phyloP scores from a whole-genome alignment of 1,140 invertebrate species.

The Zaprionus vittiger region DNA sequence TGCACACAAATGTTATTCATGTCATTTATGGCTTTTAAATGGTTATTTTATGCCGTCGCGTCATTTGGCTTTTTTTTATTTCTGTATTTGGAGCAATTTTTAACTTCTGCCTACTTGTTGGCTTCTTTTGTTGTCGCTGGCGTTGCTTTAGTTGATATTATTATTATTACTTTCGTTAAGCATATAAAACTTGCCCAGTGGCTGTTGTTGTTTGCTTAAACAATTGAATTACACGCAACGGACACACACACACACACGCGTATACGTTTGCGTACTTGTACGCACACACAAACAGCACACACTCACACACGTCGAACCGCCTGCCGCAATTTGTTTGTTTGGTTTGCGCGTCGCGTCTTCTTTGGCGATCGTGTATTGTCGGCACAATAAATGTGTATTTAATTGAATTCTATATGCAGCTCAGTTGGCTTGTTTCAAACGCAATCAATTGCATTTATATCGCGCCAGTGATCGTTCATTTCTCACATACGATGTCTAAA shows the following conservation, averaged over 20 bases:
- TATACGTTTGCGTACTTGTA: not conserved
- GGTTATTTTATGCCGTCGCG: conserved; percentile 8
- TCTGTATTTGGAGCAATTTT: not conserved
- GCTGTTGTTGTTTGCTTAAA: conserved; percentile 54
- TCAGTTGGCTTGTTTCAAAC: not conserved
- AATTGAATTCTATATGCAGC: conserved; percentile 12
- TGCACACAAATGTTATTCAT: conserved; percentile 2
- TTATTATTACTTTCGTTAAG: conserved; percentile 27
- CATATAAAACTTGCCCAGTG: conserved; percentile 34
- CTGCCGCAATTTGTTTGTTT: conserved; percentile 53
- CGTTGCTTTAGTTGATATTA: conserved; percentile 11
- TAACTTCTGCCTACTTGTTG: not conserved
- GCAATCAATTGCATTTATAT: conserved; percentile 34
- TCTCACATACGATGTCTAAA: conserved; percentile 35
- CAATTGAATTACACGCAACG: conserved; percentile 57
- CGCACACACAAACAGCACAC: conserved; percentile 5
- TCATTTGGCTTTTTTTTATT: conserved; percentile 12
- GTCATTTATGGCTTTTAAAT: conserved; percentile 14
- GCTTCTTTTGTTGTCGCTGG: not conserved
- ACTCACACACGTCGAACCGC: conserved; percentile 30
- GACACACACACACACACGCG: conserved; percentile 20
- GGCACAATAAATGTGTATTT: conserved; percentile 27
- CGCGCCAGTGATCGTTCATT: conserved; percentile 18
- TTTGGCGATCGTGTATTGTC: conserved; percentile 35
- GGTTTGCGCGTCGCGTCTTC: conserved; percentile 40